phyloP scores from a whole-genome alignment of 2,888 invertebrate species.

The Microplitis manilae region DNA sequence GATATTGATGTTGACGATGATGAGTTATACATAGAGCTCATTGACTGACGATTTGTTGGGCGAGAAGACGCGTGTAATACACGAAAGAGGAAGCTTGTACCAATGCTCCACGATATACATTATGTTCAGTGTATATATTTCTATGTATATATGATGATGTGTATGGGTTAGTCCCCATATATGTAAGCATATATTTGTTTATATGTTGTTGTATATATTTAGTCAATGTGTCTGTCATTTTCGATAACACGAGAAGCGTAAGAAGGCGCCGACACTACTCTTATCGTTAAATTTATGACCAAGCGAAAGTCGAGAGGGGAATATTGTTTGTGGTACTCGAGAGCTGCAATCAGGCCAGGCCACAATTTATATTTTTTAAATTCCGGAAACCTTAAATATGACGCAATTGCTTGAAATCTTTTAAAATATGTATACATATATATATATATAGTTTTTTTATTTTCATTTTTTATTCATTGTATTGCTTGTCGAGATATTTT shows the following conservation, averaged over 20 bases:
- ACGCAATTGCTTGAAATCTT: slow-evolving; percentile 6
- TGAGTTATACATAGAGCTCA: slow-evolving; percentile 31
- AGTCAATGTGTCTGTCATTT: not conserved
- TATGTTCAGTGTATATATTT: not conserved
- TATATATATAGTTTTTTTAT: not conserved
- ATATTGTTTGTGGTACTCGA: slow-evolving; percentile 52
- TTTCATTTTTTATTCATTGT: not conserved
- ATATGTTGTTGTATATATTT: slow-evolving; percentile 8
- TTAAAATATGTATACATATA: not conserved
- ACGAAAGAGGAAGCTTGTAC: slow-evolving; percentile 27
- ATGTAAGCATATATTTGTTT: slow-evolving; percentile 27
- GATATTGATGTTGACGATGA: not conserved
- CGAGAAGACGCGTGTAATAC: slow-evolving; percentile 31
- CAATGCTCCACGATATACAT: slow-evolving; percentile 19
- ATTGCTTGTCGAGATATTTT: not conserved
- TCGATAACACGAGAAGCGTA: slow-evolving; percentile 19
- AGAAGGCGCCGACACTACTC: slow-evolving; percentile 52
- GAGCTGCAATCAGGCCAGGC: slow-evolving; percentile 45
- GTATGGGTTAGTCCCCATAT: not conserved
- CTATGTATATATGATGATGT: not conserved
- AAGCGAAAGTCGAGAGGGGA: slow-evolving; percentile 37
- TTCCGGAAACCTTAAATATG: slow-evolving; percentile 17
- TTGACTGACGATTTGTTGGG: slow-evolving; percentile 12
- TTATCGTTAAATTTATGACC: slow-evolving; percentile 61
- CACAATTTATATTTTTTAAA: slow-evolving; percentile 22